These are phyloP conservation scores for Polypedilum pembai DNA, from an alignment of 1,140 invertebrate genomes.

Conservation along the genomic window DNA sequence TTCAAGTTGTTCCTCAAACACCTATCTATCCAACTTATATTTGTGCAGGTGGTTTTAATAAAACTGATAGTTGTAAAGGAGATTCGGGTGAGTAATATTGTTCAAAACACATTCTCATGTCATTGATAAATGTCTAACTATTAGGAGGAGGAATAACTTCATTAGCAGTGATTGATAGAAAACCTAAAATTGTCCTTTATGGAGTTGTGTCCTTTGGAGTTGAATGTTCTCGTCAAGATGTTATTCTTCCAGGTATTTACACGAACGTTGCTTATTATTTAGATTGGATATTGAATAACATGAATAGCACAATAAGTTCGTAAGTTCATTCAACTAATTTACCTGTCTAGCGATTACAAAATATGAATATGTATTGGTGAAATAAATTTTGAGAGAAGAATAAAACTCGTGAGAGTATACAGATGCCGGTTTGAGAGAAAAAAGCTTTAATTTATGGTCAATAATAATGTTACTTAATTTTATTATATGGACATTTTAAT, in stretches of 20 bases:
- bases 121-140: too few relatives aligned
- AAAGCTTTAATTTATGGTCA: too few relatives aligned
- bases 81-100: slow-evolving; percentile 43
- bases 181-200: slow-evolving; percentile 29
- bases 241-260: slow-evolving; percentile 43
- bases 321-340: background rate
- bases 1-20: background rate
- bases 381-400: too few relatives aligned
- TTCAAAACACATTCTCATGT: too few relatives aligned
- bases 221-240: slow-evolving; percentile 39
- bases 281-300: slow-evolving; percentile 45
- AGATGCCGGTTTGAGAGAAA: too few relatives aligned
- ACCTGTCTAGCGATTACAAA: too few relatives aligned
- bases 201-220: slow-evolving; percentile 50
- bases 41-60: slow-evolving; percentile 49
- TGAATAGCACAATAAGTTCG: slow-evolving; percentile 32
- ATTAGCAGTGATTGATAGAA: slow-evolving; percentile 36
- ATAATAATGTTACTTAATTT: too few relatives aligned
- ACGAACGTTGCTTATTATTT: slow-evolving; percentile 42
- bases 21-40: slow-evolving; percentile 37
- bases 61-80: slow-evolving; percentile 55
- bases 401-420: too few relatives aligned
- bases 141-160: slow-evolving; percentile 32
- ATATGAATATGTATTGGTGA: too few relatives aligned
- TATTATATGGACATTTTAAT: too few relatives aligned